Base-by-base conservation (phyloP, 2,797 vertebrate species). In the Lepilemur ruficaudatus region DNA sequence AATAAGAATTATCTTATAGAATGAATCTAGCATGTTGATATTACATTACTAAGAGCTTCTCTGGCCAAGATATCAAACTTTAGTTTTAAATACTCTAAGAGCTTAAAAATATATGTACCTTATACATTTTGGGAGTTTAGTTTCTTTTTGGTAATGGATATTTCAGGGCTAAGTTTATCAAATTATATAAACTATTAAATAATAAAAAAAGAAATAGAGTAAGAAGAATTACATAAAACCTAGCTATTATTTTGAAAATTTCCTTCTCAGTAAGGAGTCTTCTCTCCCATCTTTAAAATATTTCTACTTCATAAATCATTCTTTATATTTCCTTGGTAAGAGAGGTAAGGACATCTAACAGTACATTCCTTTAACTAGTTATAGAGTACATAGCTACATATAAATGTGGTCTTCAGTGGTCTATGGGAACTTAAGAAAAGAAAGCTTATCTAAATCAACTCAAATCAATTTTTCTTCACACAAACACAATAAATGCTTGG, bases 171-270 rank as follows among this genome's bases (percentile, higher is more conserved):
- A 87, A 76, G 28, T 73, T 92, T 90, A 84, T 90, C 73, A 93
- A 79, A 65, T 67, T 86, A 96, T 15, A 65, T 78, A 89, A 91
- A 95, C 78, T 79, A 92, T 79, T 91, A 94, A 95, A 76, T 79
- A 79, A 69, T 67, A 46, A 32, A 23, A 48, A 65, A 85, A 92
- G 55, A 57, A 57, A 57, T 7, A 81, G 11, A 22, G 20, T 93
- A 85, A 88, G 32, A 95, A 57, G 12, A 85, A 84, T 61, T 50
- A 95, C 1, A 93, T 43, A 78, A 96, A 63, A 82, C 86, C 41
- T 81, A 92, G 43, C 30, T 83, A 65, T 67, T 87, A 81, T 61
- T 95, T 93, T 94, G 76, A 78, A 91, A 94, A 91, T 75, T 12
- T 10, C 28, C 61, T 96, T 65, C 35, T 59, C 48, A 75, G 50